Base-by-base conservation (phyloP, 2,113 vertebrate genomes). In the Hassar affinis region DNA sequence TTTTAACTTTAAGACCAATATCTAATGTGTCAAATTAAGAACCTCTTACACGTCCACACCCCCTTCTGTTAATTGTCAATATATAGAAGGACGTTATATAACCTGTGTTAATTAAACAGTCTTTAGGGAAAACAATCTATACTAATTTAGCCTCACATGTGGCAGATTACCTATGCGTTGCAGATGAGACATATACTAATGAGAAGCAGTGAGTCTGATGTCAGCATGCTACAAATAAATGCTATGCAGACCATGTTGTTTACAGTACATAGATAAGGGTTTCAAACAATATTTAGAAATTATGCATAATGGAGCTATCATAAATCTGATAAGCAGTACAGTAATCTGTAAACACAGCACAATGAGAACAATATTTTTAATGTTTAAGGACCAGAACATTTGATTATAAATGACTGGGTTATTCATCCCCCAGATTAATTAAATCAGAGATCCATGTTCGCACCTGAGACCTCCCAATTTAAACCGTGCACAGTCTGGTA, bases 401-500 rank as follows among this genome's bases (percentile, higher is more conserved):
- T 91, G 91, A 92, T 92, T 92, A 90, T 89, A 92, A 89, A 93
- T 90, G 88, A 90, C 90, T 89, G 86, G 85, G 87, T 87, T 62
- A 74, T 89, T 89, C 86, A 91, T 88, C 92, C 90, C 90, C 88
- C 88, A 89, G 89, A 92, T 86, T 92, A 93, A 92, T 90, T 87
- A 89, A 89, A 90, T 91, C 80, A 91, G 91, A 88, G 84, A 85
- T 64, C 80, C 79, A 35, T 90, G 91, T 92, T 88, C 86, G 51
- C 94, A 94, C 91, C 93, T 93, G 94, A 92, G 93, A 89, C 93
- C 91, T 89, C 89, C 89, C 91, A 92, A 92, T 92, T 93, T 93
- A 92, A 78, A 87, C 59, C 83, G 91, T 90, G 92, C 91, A 93
- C 91, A 94, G 92, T 92, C 88, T 85, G 91, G 86, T 87, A 77